These are phyloP conservation scores for Lepidochitona cinerea DNA, from an alignment of 2,888 invertebrate genomes.

Conservation along the genomic window DNA sequence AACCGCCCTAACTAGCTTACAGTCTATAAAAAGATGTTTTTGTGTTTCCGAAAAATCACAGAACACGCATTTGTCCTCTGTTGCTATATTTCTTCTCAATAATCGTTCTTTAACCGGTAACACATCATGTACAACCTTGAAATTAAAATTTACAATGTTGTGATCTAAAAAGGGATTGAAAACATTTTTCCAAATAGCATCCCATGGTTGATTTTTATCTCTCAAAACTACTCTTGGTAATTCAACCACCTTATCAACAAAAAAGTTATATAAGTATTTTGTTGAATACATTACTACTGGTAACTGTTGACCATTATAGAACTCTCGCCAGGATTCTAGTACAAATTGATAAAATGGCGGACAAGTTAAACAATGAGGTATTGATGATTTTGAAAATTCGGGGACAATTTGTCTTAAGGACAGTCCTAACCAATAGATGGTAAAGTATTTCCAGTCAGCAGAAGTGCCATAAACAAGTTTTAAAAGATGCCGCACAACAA, in stretches of 20 bases:
- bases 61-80: neutral
- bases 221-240: neutral
- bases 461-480: neutral
- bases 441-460: conserved; percentile 6
- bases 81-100: neutral
- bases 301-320: neutral
- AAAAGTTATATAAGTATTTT: neutral
- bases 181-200: neutral
- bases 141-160: neutral
- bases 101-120: neutral
- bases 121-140: neutral
- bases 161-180: neutral
- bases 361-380: neutral
- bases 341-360: conserved; percentile 1
- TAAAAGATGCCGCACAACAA: neutral
- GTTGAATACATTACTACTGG: neutral
- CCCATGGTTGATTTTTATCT: neutral
- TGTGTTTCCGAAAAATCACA: neutral
- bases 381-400: neutral
- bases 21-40: neutral
- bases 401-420: neutral
- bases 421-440: conserved; percentile 1
- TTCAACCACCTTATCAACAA: neutral
- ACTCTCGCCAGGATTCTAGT: neutral
- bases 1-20: neutral